Evolutionary conservation across 2,797 vertebrate genomes (phyloP).

Genomic region (Sebastes jordani): DNA sequence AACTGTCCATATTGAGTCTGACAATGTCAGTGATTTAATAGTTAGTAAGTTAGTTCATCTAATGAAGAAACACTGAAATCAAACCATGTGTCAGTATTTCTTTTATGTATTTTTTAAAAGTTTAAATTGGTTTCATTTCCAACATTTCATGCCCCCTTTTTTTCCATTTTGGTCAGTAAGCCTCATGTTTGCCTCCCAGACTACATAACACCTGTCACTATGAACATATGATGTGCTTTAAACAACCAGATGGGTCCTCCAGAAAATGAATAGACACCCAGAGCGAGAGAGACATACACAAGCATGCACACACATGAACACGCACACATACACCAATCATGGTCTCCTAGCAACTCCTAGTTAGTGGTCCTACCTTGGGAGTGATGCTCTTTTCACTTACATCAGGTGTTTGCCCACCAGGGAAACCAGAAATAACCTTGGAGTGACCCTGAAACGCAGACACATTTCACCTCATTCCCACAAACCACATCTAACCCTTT

Average conservation of each 20-base stretch:
- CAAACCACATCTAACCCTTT: slow-evolving; percentile 22
- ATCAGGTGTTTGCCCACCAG: slow-evolving; percentile 69
- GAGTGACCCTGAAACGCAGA: slow-evolving; percentile 55
- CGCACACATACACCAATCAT: slow-evolving; percentile 27
- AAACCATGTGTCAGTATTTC: not conserved
- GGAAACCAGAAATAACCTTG: slow-evolving; percentile 67
- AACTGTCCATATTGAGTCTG: not conserved
- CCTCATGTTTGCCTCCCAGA: slow-evolving; percentile 29
- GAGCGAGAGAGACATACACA: not conserved
- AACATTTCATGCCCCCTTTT: slow-evolving; percentile 1
- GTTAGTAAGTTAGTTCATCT: not conserved
- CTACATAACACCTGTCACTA: slow-evolving; percentile 59
- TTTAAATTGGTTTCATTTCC: not conserved
- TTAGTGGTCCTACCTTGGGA: slow-evolving; percentile 72
- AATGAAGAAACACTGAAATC: not conserved
- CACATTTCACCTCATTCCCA: slow-evolving; percentile 48
- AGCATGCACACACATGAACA: slow-evolving; percentile 1
- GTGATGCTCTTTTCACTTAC: slow-evolving; percentile 71
- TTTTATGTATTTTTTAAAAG: not conserved
- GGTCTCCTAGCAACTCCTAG: slow-evolving; percentile 78
- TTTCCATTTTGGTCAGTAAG: slow-evolving; percentile 7
- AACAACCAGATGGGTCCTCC: slow-evolving; percentile 66
- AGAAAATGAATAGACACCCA: slow-evolving; percentile 40
- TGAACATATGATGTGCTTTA: slow-evolving; percentile 59
- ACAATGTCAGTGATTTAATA: not conserved